Conservation (phyloP, 2,888 invertebrate genomes). For the Schizotus pectinicornis region DNA sequence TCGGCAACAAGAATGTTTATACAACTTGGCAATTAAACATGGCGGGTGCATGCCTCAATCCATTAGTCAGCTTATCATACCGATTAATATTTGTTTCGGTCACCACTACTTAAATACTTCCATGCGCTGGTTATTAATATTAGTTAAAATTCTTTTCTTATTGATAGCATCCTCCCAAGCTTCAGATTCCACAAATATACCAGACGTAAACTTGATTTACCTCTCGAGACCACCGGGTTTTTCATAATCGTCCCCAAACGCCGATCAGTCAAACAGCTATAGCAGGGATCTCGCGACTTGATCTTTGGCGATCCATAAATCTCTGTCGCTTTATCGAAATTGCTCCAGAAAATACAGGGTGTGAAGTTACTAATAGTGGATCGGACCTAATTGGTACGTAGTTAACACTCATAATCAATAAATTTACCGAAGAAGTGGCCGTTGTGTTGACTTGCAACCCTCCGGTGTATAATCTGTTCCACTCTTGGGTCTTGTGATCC, state of each 20-base stretch:
- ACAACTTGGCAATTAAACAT: constrained; percentile 47
- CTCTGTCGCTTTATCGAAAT: too few relatives aligned
- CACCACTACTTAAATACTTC: constrained; percentile 49
- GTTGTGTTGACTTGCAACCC: constrained; percentile 51
- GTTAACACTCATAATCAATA: constrained; percentile 25
- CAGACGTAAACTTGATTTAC: constrained; percentile 29
- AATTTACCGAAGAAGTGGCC: constrained; percentile 16
- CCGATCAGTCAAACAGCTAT: constrained; percentile 22
- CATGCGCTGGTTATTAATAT: constrained; percentile 52
- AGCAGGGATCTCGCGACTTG: constrained; percentile 14
- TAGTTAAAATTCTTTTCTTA: constrained; percentile 54
- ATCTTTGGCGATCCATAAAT: too few relatives aligned
- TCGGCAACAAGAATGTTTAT: constrained; percentile 41
- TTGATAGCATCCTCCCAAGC: constrained; percentile 44
- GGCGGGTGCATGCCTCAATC: constrained; percentile 46
- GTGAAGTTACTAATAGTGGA: too few relatives aligned
- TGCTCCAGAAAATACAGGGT: too few relatives aligned
- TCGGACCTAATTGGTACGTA: neutral
- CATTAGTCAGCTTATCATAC: constrained; percentile 48
- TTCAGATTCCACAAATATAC: constrained; percentile 43
- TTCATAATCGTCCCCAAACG: constrained; percentile 26
- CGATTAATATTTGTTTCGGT: constrained; percentile 54
- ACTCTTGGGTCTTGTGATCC: constrained; percentile 36
- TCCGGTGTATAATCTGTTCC: constrained; percentile 48
- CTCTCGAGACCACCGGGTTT: constrained; percentile 21